phyloP scores from a whole-genome alignment of 2,888 invertebrate species.

The Didymodactylos carnosus region DNA sequence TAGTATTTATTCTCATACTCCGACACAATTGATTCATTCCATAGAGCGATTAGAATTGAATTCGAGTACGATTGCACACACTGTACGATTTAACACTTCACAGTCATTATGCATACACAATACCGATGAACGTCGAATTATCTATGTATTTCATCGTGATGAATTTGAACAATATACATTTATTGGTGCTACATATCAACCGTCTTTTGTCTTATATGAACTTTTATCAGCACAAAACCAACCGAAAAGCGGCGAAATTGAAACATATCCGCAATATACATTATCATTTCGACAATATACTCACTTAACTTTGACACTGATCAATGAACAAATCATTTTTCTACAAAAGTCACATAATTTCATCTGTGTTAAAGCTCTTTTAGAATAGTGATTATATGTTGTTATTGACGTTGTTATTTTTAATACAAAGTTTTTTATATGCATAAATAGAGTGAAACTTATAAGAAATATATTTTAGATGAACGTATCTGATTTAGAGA shows the following conservation, averaged over 20 bases:
- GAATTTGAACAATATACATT: background rate
- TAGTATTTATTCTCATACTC: background rate
- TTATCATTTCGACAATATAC: background rate
- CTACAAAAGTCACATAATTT: background rate
- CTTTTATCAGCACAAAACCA: background rate
- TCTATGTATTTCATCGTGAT: background rate
- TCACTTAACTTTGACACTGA: background rate
- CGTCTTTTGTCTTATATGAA: background rate
- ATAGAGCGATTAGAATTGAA: background rate
- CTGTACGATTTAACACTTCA: background rate
- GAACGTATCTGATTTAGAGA: background rate
- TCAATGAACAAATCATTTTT: background rate
- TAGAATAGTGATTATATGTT: too few relatives aligned
- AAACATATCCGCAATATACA: background rate
- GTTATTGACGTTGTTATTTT: too few relatives aligned
- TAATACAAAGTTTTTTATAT: background rate
- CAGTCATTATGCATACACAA: background rate
- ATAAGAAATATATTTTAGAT: background rate
- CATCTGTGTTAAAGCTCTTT: too few relatives aligned
- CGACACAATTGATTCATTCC: background rate
- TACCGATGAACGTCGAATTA: background rate
- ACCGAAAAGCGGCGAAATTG: too few relatives aligned
- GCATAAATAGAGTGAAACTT: background rate
- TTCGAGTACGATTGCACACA: background rate
- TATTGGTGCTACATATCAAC: background rate